phyloP scores from a whole-genome alignment of 1,140 invertebrate genomes.

The Lanistes nyassanus region DNA sequence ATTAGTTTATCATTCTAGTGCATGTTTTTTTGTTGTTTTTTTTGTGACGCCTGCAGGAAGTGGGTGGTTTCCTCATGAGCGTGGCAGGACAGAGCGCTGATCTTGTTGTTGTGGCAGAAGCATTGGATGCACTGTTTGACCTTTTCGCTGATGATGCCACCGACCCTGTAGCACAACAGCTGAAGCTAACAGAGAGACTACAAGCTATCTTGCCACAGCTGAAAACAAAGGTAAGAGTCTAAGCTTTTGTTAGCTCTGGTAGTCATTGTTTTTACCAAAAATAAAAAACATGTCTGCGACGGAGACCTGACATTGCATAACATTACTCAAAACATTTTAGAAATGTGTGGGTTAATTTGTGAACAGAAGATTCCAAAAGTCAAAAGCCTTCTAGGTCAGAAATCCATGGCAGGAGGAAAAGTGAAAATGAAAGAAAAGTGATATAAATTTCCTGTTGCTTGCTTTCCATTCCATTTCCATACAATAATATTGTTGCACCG shows the following conservation, averaged over 20 bases:
- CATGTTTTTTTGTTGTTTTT: background rate
- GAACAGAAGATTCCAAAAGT: too few species aligned
- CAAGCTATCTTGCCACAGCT: slow-evolving; percentile 71
- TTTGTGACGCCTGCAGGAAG: slow-evolving; percentile 38
- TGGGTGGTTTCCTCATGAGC: slow-evolving; percentile 63
- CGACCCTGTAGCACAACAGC: slow-evolving; percentile 71
- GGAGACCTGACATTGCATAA: background rate
- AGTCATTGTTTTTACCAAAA: background rate
- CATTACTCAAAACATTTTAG: background rate
- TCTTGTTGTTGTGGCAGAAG: slow-evolving; percentile 79
- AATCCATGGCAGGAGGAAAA: too few species aligned
- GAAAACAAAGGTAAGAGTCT: slow-evolving; percentile 73
- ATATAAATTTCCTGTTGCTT: too few species aligned
- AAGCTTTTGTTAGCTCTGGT: background rate
- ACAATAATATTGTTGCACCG: too few species aligned
- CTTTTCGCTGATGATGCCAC: slow-evolving; percentile 81
- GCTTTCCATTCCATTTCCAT: too few species aligned
- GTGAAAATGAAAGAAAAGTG: too few species aligned
- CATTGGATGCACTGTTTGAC: slow-evolving; percentile 80
- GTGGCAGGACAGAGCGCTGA: slow-evolving; percentile 69
- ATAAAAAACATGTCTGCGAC: background rate
- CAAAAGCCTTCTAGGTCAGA: too few species aligned
- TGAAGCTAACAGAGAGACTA: slow-evolving; percentile 74
- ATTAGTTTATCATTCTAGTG: background rate
- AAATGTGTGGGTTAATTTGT: background rate